Percentiles rank a stretch among this genome's conserved stretches.
Evolutionary conservation across 2,797 vertebrate species (phyloP).

Genomic region (Phylloscopus collybita): DNA sequence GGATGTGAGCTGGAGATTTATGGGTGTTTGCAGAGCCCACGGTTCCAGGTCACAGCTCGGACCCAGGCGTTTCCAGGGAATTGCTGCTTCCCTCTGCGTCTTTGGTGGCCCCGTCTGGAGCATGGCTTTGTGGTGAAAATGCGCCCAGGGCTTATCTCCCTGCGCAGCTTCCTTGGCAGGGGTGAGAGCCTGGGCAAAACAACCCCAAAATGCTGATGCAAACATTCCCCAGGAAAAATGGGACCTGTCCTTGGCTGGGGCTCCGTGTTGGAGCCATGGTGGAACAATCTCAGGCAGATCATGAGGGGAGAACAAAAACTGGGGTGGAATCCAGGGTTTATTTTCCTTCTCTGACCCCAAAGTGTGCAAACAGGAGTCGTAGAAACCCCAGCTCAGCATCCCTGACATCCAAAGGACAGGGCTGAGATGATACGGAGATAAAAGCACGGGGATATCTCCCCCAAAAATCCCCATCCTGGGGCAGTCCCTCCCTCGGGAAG

Average conservation of each 20-base stretch:
- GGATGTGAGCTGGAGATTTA: constrained; percentile 61
- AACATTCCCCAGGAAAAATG: not conserved
- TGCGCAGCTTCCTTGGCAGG: not conserved
- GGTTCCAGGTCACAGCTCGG: constrained; percentile 65
- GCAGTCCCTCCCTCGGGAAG: not conserved
- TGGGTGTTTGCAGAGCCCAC: constrained; percentile 51
- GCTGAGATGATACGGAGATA: not conserved
- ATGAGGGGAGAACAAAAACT: rapidly evolving
- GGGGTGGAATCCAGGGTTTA: not conserved
- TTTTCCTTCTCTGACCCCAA: not conserved
- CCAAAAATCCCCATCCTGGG: not conserved
- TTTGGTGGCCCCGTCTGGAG: constrained; percentile 53
- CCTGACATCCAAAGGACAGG: not conserved
- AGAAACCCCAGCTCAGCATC: not conserved
- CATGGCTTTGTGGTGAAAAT: not conserved
- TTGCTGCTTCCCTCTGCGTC: not conserved
- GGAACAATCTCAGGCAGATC: not conserved
- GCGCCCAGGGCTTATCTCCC: not conserved
- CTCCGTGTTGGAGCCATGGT: rapidly evolving
- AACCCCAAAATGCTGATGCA: not conserved
- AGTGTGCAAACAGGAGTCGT: rapidly evolving
- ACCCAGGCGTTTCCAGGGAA: not conserved
- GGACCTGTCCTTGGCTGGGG: not conserved
- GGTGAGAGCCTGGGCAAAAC: not conserved
- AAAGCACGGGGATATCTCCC: not conserved